These are phyloP conservation scores for Protodeltote pygarga DNA, from an alignment of 2,888 invertebrate genomes.

Conservation along the genomic window DNA sequence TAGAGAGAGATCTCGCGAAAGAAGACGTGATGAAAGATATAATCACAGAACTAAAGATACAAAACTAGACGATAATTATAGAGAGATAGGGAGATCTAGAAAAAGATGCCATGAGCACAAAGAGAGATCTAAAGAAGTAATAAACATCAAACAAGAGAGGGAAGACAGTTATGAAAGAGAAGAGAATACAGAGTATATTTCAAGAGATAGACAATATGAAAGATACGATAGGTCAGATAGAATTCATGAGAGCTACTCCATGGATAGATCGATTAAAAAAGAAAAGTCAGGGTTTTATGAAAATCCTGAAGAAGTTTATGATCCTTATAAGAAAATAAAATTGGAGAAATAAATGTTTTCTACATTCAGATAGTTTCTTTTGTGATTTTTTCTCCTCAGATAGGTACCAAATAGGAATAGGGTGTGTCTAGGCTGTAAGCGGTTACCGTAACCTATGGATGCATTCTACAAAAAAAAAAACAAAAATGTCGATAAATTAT, in stretches of 20 bases:
- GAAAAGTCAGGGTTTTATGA: constrained; percentile 22
- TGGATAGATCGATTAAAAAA: constrained; percentile 7
- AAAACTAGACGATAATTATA: constrained; percentile 9
- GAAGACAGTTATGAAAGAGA: neutral
- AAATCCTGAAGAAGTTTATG: constrained; percentile 11
- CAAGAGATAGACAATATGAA: too few relatives aligned
- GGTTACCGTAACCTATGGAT: too few relatives aligned
- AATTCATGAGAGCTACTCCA: neutral
- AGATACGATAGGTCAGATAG: neutral
- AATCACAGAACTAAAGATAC: constrained; percentile 13
- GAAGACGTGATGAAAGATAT: constrained; percentile 1
- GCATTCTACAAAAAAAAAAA: too few relatives aligned
- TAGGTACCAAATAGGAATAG: too few relatives aligned
- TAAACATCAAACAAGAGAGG: constrained; percentile 18
- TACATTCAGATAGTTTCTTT: neutral
- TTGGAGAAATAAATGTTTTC: constrained; percentile 16
- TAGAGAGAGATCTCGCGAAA: constrained; percentile 2
- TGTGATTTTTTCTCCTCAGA: too few relatives aligned
- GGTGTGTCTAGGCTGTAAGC: too few relatives aligned
- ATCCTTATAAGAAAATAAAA: constrained; percentile 29
- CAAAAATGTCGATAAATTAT: too few relatives aligned
- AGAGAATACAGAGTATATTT: neutral
- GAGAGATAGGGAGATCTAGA: constrained; percentile 16
- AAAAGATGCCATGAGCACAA: constrained; percentile 13
- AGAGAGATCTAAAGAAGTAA: constrained; percentile 1